These are phyloP conservation scores for Caenorhabditis sulstoni DNA, from an alignment of 2,888 invertebrate species.

Conservation along the genomic window DNA sequence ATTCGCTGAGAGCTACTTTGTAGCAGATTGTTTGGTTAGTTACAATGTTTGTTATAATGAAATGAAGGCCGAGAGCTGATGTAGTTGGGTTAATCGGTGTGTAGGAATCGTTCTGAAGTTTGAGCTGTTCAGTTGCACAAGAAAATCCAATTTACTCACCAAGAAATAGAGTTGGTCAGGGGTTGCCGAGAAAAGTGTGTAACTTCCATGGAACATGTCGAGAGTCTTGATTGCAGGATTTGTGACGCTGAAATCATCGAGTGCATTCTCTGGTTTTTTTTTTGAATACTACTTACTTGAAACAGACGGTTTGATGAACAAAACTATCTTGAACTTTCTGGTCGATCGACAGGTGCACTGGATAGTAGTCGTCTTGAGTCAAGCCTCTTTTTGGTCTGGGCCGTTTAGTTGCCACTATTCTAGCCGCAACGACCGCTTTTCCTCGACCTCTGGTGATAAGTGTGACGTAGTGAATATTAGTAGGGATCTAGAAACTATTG, in stretches of 20 bases:
- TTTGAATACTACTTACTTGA: conserved; percentile 62
- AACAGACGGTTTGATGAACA: conserved; percentile 73
- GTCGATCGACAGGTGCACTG: conserved; percentile 71
- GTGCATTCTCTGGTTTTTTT: too few species aligned
- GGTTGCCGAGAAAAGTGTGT: conserved; percentile 73
- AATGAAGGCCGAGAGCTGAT: conserved; percentile 65
- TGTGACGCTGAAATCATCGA: conserved; percentile 53
- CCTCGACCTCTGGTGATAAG: conserved; percentile 68
- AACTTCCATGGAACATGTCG: conserved; percentile 76
- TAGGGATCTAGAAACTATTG: conserved; percentile 68
- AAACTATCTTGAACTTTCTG: conserved; percentile 55
- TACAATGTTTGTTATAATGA: conserved; percentile 54
- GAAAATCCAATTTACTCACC: background rate
- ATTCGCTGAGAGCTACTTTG: conserved; percentile 69
- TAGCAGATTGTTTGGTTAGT: conserved; percentile 60
- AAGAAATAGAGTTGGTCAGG: conserved; percentile 35
- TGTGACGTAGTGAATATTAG: conserved; percentile 63
- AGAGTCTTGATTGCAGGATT: conserved; percentile 69
- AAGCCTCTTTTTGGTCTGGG: conserved; percentile 62
- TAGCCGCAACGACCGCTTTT: conserved; percentile 71
- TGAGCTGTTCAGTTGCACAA: background rate
- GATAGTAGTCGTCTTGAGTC: conserved; percentile 70
- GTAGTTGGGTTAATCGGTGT: conserved; percentile 36
- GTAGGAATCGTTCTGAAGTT: conserved; percentile 47
- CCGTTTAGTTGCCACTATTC: conserved; percentile 71